Percentiles rank a stretch among this genome's conserved stretches.
Evolutionary conservation across 2,113 vertebrate species (phyloP).

Genomic region (Microcebus lehilahytsara): DNA sequence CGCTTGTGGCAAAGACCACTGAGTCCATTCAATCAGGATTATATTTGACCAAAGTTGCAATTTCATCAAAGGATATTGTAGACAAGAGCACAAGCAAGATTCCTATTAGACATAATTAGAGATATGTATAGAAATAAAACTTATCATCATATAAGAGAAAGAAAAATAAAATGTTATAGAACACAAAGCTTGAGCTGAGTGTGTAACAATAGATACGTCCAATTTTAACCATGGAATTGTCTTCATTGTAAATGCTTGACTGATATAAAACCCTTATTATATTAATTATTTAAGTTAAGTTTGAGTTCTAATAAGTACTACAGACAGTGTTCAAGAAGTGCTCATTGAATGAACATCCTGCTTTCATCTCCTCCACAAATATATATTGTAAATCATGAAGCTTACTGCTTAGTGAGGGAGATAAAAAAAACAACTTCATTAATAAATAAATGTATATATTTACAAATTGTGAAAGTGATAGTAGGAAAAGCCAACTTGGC

Average conservation of each 20-base stretch:
- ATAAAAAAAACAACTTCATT: neutral
- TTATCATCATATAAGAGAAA: neutral
- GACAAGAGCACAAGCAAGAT: slow-evolving; percentile 41
- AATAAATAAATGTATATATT: neutral
- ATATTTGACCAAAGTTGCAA: slow-evolving; percentile 42
- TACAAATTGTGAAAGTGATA: slow-evolving; percentile 14
- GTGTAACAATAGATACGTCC: neutral
- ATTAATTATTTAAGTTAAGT: slow-evolving; percentile 31
- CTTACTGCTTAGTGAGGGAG: neutral
- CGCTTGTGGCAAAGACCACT: slow-evolving; percentile 58
- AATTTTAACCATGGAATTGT: slow-evolving; percentile 2
- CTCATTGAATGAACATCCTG: neutral
- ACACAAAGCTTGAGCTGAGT: neutral
- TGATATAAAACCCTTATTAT: neutral
- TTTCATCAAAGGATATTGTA: slow-evolving; percentile 48
- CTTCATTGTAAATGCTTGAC: neutral
- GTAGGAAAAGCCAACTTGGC: neutral
- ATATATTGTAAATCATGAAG: neutral
- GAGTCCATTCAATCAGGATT: slow-evolving; percentile 53
- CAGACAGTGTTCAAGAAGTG: neutral
- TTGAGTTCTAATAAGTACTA: neutral
- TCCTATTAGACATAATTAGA: slow-evolving; percentile 41
- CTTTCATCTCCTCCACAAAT: neutral
- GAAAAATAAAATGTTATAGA: neutral
- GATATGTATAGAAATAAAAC: slow-evolving; percentile 17